Percentiles rank a stretch among this genome's conserved stretches.
Conservation (phyloP, 1,140 invertebrate species). For the Bombus sylvicola region DNA sequence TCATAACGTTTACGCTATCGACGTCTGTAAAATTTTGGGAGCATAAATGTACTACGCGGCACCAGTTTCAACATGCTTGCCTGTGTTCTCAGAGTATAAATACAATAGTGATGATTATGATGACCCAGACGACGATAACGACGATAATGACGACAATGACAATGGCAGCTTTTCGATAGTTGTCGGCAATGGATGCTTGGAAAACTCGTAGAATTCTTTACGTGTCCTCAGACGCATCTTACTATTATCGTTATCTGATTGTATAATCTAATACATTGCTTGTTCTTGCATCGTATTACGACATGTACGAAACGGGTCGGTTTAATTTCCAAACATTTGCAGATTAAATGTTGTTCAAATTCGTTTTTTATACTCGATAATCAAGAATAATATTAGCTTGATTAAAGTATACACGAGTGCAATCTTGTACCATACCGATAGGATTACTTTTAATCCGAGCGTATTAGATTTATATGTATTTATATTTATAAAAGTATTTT, state of each 20-base stretch:
- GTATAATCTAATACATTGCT: not conserved
- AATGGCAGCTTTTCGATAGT: not conserved
- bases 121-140: not conserved
- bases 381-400: not conserved
- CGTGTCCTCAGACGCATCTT: no score
- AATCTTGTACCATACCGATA: no score
- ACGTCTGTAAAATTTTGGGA: conserved; percentile 43
- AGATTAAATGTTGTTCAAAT: not conserved
- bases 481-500: not conserved
- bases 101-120: not conserved
- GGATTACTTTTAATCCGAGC: not conserved
- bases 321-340: not conserved
- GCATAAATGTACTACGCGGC: not conserved
- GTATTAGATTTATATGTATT: not conserved
- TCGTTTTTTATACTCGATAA: no score
- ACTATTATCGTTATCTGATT: no score
- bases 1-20: conserved; percentile 53
- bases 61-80: not conserved
- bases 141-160: no score
- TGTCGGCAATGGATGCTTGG: not conserved
- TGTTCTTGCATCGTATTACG: no score
- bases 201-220: not conserved
- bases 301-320: no score
- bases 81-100: not conserved
- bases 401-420: not conserved